Conservation (phyloP, 2,113 vertebrate species). For the Phylloscopus trochiloides region DNA sequence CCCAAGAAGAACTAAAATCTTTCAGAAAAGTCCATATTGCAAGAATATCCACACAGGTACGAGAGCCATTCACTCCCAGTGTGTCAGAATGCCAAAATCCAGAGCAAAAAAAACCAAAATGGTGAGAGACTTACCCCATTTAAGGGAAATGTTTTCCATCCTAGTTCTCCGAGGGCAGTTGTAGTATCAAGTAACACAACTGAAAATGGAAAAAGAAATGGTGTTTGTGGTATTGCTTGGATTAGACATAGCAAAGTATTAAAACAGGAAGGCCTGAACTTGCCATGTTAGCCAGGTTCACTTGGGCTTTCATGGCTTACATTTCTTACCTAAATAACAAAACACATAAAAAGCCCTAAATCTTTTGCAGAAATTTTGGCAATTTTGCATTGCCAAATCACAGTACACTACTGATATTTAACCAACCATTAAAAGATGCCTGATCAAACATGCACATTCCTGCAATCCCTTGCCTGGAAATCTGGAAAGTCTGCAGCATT, state of each 20-base stretch:
- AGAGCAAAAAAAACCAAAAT: background rate
- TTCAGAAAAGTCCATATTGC: background rate
- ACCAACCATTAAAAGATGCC: background rate
- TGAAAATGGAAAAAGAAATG: slow-evolving; percentile 75
- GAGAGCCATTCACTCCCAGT: background rate
- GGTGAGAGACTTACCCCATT: slow-evolving; percentile 86
- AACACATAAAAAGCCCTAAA: background rate
- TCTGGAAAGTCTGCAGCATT: background rate
- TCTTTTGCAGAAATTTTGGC: background rate
- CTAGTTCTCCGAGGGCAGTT: slow-evolving; percentile 87
- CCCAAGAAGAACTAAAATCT: background rate
- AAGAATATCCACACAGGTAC: background rate
- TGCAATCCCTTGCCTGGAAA: background rate
- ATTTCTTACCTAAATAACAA: background rate
- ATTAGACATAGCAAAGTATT: background rate
- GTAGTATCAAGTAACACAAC: slow-evolving; percentile 94
- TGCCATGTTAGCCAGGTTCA: background rate
- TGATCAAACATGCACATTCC: background rate
- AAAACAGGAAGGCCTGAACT: background rate
- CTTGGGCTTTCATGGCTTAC: background rate
- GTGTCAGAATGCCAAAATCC: background rate
- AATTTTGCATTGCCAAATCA: background rate
- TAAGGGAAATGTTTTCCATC: slow-evolving; percentile 94
- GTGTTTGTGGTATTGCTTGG: background rate
- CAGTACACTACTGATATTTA: background rate